Base-by-base conservation (phyloP, 2,113 vertebrate species). In the Electrona antarctica region DNA sequence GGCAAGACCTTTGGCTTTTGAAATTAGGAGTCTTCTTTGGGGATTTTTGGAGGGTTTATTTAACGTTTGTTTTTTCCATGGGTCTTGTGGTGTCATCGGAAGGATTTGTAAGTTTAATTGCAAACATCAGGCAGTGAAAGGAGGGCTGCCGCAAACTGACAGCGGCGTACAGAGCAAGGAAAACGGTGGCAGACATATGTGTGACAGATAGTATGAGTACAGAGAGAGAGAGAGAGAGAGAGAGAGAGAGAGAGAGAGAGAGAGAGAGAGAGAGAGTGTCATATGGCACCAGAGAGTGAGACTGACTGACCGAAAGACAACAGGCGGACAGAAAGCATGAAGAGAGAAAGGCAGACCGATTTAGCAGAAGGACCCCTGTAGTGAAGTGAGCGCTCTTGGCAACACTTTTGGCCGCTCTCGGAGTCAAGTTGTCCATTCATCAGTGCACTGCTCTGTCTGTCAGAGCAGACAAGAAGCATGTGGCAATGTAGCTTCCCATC, bases 391-490 rank as follows among this genome's bases (percentile, higher is more conserved):
- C 48, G 50, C n/a, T 65, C 59, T 14, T 69, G 67, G 56, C 58
- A 66, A 61, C 5, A 12, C 33, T 47, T 70, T 60, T 58, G 60
- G 60, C 67, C 73, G 74, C 72, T 80, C 64, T 85, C 47, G 0
- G 7, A 81, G 85, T 87, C 78, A 77, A 84, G 65, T 84, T 75
- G 0, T 58, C 67, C 72, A 73, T 87, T 78, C 80, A 77, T 84
- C 76, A 67, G n/a, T 75, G 69, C 65, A 48, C 21, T 56, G 55
- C 6, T n/a, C 48, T 60, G 61, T 65, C 52, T 29, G 64, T 48
- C 33, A 10, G 54, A 71, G 21, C 15, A 6, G 48, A 2, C 8
- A 14, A 71, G 71, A 7, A 47, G 67, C 52, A 14, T 63, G 67
- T 14, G 3, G 33, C 55, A 79, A 60, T 73, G 77, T 33, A 64